phyloP scores from a whole-genome alignment of 2,888 invertebrate genomes.

The Andrena praecox region DNA sequence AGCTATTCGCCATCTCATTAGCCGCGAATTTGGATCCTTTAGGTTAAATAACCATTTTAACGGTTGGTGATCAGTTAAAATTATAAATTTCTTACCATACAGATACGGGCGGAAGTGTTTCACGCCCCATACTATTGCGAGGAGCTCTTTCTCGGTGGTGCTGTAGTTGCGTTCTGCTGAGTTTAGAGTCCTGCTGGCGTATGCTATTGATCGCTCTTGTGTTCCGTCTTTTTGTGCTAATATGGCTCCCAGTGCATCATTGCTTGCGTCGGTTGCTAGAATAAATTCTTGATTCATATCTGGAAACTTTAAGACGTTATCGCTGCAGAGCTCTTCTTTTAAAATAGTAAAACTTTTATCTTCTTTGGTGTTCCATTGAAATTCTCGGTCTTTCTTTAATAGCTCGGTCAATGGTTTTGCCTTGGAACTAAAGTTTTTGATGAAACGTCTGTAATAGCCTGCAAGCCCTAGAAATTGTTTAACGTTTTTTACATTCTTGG shows the following conservation, averaged over 20 bases:
- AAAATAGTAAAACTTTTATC: neutral
- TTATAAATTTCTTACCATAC: neutral
- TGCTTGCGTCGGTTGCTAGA: neutral
- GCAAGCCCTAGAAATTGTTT: conserved; percentile 44
- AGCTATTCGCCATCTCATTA: neutral
- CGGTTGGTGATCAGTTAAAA: conserved; percentile 17
- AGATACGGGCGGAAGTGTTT: conserved; percentile 35
- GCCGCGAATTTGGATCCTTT: neutral
- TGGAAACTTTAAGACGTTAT: neutral
- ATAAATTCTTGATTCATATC: neutral
- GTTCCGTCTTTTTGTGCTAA: neutral
- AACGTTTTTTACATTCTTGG: conserved; percentile 8
- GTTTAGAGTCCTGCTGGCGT: neutral
- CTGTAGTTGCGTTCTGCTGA: neutral
- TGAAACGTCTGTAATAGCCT: conserved; percentile 33
- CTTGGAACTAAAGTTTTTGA: neutral
- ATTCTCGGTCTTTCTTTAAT: neutral
- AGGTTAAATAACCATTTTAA: neutral
- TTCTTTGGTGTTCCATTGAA: neutral
- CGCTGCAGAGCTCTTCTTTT: neutral
- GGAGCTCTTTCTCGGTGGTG: conserved; percentile 14
- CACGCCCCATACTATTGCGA: conserved; percentile 28
- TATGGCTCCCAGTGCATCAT: neutral
- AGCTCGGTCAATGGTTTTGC: conserved; percentile 16
- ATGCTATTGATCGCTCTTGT: neutral